Conservation (phyloP, 2,797 vertebrate genomes). For the Pantherophis alleghaniensis region DNA sequence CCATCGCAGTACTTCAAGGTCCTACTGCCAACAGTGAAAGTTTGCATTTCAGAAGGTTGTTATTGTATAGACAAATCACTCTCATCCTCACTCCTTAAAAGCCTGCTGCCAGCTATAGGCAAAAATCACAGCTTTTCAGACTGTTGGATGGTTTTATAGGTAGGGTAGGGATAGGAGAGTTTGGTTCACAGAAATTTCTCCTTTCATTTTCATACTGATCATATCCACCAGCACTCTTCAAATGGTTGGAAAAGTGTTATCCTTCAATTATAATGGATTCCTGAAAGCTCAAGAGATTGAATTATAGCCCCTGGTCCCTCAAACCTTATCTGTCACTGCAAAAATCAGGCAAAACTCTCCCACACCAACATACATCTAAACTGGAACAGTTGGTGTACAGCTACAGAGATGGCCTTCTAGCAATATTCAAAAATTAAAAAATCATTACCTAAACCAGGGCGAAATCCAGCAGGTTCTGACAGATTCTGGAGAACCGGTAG, state of each 20-base stretch:
- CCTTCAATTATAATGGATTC: neutral
- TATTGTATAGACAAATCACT: neutral
- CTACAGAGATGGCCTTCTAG: neutral
- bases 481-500: too few species aligned
- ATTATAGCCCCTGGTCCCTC: neutral
- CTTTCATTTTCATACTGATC: neutral
- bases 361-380: neutral
- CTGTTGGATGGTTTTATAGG: neutral
- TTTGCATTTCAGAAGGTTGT: neutral
- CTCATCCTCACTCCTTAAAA: neutral
- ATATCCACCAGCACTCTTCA: neutral
- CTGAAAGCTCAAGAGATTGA: neutral
- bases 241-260: neutral
- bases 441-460: neutral
- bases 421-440: neutral
- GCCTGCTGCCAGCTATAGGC: neutral
- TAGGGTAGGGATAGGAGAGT: neutral
- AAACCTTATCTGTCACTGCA: neutral
- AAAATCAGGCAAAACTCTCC: neutral
- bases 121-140: neutral
- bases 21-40: neutral
- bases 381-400: neutral
- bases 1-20: neutral
- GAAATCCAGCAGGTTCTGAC: too few species aligned
- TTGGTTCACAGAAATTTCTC: neutral